Conservation (phyloP, 2,113 vertebrate species). For the Trinectes maculatus region DNA sequence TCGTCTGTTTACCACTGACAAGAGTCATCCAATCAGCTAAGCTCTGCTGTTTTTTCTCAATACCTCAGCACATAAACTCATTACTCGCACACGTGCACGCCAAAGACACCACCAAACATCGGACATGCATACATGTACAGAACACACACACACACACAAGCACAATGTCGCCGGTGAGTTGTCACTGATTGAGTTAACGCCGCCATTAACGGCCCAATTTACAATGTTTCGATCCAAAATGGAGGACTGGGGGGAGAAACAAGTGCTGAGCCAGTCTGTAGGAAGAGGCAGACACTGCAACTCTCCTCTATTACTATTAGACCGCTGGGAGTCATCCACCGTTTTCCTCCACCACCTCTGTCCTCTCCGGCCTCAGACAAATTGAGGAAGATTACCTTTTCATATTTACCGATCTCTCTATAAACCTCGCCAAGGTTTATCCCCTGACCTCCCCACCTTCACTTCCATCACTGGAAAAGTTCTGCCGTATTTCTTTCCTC, state of each 20-base stretch:
- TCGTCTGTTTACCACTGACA: slow-evolving; percentile 48
- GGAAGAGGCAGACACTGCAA: slow-evolving; percentile 62
- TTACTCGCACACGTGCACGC: slow-evolving; percentile 41
- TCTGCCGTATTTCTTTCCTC: slow-evolving; percentile 1
- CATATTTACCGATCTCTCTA: slow-evolving; percentile 46
- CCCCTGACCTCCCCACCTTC: slow-evolving; percentile 17
- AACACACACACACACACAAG: background rate
- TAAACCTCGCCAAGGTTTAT: slow-evolving; percentile 19
- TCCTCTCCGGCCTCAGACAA: slow-evolving; percentile 36
- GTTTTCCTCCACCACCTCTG: slow-evolving; percentile 32
- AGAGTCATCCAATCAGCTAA: slow-evolving; percentile 47
- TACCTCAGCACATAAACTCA: slow-evolving; percentile 71
- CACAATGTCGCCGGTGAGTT: slow-evolving; percentile 52
- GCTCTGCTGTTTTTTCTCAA: slow-evolving; percentile 56
- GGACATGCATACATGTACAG: background rate
- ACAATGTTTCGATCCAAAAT: slow-evolving; percentile 70
- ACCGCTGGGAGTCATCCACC: slow-evolving; percentile 59
- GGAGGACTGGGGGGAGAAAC: slow-evolving; percentile 57
- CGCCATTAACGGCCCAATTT: slow-evolving; percentile 68
- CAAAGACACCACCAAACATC: background rate
- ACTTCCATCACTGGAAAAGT: slow-evolving; percentile 9
- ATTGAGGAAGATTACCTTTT: slow-evolving; percentile 51
- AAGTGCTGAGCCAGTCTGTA: slow-evolving; percentile 69
- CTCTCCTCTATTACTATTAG: slow-evolving; percentile 52
- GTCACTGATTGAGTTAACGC: slow-evolving; percentile 72